A percentile compares a stretch with the other conserved stretches of the same genome.
Evolutionary conservation across 2,888 invertebrate genomes (phyloP).

Genomic region (Tenthredo notha): DNA sequence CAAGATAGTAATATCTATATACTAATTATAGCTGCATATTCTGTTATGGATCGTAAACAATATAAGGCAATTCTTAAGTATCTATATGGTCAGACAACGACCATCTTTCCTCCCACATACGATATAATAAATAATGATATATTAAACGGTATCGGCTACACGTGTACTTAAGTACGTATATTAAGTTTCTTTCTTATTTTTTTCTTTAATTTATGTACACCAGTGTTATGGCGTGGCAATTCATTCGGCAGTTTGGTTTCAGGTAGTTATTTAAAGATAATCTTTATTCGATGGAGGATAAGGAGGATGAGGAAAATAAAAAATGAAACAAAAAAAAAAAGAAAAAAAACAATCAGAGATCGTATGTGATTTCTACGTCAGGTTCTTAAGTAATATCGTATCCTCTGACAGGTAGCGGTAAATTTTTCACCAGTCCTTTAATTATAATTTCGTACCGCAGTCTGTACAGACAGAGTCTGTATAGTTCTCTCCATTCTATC

Average conservation of each 20-base stretch:
- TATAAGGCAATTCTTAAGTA: neutral
- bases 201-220: neutral
- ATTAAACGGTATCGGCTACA: conserved; percentile 16
- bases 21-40: neutral
- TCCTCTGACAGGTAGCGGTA: conserved; percentile 42
- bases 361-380: conserved; percentile 27
- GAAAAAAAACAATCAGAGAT: conserved; percentile 14
- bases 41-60: neutral
- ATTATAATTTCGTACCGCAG: conserved; percentile 34
- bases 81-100: neutral
- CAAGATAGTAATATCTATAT: neutral
- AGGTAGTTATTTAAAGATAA: neutral
- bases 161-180: neutral
- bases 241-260: neutral
- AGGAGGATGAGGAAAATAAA: neutral
- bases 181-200: neutral
- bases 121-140: neutral
- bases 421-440: conserved; percentile 42
- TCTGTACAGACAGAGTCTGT: neutral
- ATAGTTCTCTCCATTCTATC: neutral
- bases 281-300: neutral
- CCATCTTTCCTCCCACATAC: conserved; percentile 7
- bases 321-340: neutral
- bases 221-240: neutral
- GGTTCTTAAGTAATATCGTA: conserved; percentile 34